Conservation (phyloP, 2,113 vertebrate genomes). For the Lepus europaeus region DNA sequence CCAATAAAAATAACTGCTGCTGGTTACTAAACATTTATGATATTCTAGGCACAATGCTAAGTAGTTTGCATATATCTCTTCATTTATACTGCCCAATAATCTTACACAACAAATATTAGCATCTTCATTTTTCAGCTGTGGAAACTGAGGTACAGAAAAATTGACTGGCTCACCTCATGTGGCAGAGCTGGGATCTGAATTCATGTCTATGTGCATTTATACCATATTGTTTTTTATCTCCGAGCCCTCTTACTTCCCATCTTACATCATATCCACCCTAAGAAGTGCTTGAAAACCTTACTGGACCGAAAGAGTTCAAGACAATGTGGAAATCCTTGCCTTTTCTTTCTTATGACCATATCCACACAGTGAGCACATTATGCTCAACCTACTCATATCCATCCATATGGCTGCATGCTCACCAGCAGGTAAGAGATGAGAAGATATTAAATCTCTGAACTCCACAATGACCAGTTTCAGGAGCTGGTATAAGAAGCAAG, state of each 20-base stretch:
- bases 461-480: not conserved
- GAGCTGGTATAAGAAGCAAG: conserved; percentile 46
- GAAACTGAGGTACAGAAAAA: not conserved
- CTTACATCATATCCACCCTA: not conserved
- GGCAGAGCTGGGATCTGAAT: conserved; percentile 38
- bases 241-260: not conserved
- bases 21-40: conserved; percentile 17
- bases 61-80: not conserved
- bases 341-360: not conserved
- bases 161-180: not conserved
- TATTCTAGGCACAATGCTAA: conserved; percentile 17
- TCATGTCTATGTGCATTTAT: conserved; percentile 3
- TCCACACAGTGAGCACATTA: not conserved
- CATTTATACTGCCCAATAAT: not conserved
- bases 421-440: not conserved
- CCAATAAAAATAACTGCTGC: conserved; percentile 29
- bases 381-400: not conserved
- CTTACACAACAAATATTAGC: conserved; percentile 31
- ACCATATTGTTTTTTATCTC: not conserved
- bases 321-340: not conserved
- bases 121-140: conserved; percentile 22
- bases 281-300: conserved; percentile 27
- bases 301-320: not conserved
- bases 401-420: not conserved
- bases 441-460: not conserved